These are phyloP conservation scores for Tiaroga cobitis DNA, from an alignment of 2,797 vertebrate genomes.

Conservation along the genomic window DNA sequence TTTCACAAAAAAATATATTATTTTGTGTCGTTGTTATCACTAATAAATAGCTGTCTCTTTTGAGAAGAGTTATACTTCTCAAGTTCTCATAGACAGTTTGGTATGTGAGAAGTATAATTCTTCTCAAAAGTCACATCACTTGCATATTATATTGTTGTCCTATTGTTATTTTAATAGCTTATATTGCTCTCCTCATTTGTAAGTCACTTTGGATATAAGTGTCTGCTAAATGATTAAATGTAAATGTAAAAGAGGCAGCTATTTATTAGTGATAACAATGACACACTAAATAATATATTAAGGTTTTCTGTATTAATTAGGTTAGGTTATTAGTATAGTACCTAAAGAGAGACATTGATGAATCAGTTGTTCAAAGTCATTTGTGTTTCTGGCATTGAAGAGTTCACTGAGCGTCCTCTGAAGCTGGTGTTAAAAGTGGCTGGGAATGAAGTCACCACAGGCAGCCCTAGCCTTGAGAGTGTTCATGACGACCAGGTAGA, in stretches of 20 bases:
- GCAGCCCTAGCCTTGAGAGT: constrained; percentile 84
- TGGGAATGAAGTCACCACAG: constrained; percentile 93
- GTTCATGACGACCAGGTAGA: constrained; percentile 88
- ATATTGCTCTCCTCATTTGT: too few relatives aligned
- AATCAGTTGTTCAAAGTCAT: neutral
- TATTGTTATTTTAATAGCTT: too few relatives aligned
- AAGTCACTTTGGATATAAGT: too few relatives aligned
- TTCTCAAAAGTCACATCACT: too few relatives aligned
- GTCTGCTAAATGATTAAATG: too few relatives aligned
- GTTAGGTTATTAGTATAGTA: neutral
- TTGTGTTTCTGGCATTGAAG: constrained; percentile 66
- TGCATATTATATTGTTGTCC: too few relatives aligned
- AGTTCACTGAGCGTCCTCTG: constrained; percentile 90
- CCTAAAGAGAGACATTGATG: neutral
- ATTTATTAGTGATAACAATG: neutral
- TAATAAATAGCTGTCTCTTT: neutral
- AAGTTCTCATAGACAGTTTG: neutral
- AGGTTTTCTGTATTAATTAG: neutral
- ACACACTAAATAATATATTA: neutral
- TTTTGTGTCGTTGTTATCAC: too few relatives aligned
- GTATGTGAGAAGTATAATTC: neutral
- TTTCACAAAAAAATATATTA: too few relatives aligned
- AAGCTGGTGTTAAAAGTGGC: constrained; percentile 96
- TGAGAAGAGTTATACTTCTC: neutral
- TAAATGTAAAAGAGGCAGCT: neutral